Conservation (phyloP, 2,888 invertebrate genomes). For the Iselma pallidipennis region DNA sequence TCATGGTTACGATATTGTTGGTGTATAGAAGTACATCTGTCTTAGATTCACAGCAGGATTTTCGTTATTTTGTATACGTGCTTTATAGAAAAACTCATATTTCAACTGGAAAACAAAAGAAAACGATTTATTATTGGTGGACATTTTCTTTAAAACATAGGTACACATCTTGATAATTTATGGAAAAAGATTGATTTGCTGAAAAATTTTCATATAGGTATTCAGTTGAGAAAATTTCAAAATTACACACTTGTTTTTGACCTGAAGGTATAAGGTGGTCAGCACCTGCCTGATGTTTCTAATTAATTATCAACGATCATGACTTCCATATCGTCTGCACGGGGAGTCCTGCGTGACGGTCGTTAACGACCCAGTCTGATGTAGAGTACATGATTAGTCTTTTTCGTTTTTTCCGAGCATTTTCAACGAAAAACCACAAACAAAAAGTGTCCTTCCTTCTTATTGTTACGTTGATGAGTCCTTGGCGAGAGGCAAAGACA, state of each 20-base stretch:
- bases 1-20: neutral
- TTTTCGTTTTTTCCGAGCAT: neutral
- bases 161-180: neutral
- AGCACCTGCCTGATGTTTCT: constrained; percentile 44
- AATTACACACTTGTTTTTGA: constrained; percentile 10
- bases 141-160: neutral
- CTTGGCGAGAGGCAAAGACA: too few species aligned
- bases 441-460: too few species aligned
- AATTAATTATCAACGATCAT: constrained; percentile 45
- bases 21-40: neutral
- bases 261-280: constrained; percentile 38
- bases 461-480: neutral
- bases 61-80: neutral
- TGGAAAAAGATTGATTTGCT: neutral
- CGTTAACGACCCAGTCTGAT: constrained; percentile 39
- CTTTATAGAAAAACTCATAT: neutral
- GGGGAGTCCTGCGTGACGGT: constrained; percentile 40
- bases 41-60: neutral
- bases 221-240: too few species aligned
- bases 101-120: neutral
- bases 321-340: constrained; percentile 40
- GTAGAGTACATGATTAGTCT: constrained; percentile 11
- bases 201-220: too few species aligned
- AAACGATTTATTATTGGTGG: neutral
- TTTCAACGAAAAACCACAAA: neutral